Evolutionary conservation across 2,888 invertebrate species (phyloP).

Genomic region (Apocheima hispidaria): DNA sequence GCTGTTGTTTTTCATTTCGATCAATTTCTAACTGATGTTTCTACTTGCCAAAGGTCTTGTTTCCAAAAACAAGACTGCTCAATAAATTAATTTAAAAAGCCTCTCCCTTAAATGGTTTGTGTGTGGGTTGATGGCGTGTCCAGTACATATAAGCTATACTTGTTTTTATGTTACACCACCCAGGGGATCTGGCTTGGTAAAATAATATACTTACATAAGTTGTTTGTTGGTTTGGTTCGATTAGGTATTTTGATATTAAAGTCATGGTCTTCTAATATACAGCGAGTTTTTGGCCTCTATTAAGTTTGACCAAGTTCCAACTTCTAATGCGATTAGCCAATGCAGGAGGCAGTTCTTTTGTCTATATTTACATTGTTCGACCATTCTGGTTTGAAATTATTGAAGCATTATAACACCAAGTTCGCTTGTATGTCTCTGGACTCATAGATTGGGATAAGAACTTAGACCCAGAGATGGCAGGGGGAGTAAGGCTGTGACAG

Average conservation of each 20-base stretch:
- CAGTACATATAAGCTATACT: conserved; percentile 17
- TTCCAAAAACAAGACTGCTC: not conserved
- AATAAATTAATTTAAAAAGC: conserved; percentile 22
- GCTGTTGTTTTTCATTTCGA: conserved; percentile 9
- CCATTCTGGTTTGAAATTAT: conserved; percentile 19
- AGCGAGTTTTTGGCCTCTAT: not conserved
- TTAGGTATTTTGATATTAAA: not conserved
- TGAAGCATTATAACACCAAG: not conserved
- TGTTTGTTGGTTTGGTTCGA: not conserved
- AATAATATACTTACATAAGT: not conserved
- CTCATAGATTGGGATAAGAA: no score
- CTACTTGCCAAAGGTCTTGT: conserved; percentile 1
- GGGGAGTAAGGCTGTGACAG: no score
- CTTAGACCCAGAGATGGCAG: not conserved
- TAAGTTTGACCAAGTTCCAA: conserved; percentile 1
- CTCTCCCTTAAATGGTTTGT: conserved; percentile 4
- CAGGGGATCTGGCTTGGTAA: conserved; percentile 1
- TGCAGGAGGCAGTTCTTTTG: not conserved
- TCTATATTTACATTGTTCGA: conserved; percentile 7
- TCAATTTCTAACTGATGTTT: not conserved
- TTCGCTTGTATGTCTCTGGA: not conserved
- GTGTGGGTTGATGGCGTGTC: conserved; percentile 29
- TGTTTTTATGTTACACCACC: not conserved
- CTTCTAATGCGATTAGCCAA: not conserved
- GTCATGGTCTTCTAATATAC: not conserved